phyloP scores from a whole-genome alignment of 1,140 invertebrate species.

The Drosophila equinoxialis region DNA sequence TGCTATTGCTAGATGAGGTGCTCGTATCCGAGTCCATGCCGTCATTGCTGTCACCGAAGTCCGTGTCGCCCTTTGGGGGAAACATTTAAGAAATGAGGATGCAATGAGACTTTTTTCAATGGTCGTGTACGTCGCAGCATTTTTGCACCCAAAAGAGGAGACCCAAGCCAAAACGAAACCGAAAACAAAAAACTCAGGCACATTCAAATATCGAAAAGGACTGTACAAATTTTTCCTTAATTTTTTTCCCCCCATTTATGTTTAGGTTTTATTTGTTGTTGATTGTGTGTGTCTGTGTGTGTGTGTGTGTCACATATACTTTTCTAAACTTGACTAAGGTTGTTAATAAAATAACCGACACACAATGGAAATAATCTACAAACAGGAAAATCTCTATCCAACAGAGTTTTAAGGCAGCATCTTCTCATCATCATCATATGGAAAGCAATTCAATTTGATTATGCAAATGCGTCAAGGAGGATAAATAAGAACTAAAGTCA shows the following conservation, averaged over 20 bases:
- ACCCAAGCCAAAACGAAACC: not conserved
- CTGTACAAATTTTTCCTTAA: not conserved
- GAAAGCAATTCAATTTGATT: no score
- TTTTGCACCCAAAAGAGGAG: not conserved
- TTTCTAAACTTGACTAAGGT: no score
- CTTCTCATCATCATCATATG: no score
- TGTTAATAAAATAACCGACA: no score
- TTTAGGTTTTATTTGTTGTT: not conserved
- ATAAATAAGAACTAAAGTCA: no score
- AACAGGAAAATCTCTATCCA: no score
- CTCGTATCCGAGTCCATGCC: conserved; percentile 85
- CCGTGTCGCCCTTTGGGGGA: conserved; percentile 88
- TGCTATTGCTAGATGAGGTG: conserved; percentile 79
- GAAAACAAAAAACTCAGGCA: not conserved
- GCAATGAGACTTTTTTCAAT: not conserved
- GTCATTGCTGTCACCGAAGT: conserved; percentile 86
- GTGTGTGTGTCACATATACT: no score
- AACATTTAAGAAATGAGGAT: not conserved
- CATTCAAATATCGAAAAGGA: not conserved
- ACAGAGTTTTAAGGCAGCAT: no score
- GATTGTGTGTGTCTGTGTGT: not conserved
- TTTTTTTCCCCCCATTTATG: not conserved
- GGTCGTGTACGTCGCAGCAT: not conserved
- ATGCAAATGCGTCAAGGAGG: no score
- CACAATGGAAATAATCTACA: no score